phyloP scores from a whole-genome alignment of 1,140 invertebrate species.

The Drosophila kurseongensis region DNA sequence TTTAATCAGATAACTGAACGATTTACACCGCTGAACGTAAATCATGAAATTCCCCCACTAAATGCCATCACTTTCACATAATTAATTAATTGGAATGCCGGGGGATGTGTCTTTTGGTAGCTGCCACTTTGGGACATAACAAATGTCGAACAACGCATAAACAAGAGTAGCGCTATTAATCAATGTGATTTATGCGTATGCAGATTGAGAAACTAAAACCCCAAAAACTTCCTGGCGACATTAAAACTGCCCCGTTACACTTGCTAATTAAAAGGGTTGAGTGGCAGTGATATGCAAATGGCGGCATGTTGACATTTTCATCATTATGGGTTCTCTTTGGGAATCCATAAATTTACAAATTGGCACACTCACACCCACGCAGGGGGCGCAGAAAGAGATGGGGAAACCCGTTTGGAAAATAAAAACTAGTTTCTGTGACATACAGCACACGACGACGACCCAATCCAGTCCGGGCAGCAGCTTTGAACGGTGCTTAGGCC shows the following conservation, averaged over 20 bases:
- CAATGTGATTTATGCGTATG: constrained; percentile 61
- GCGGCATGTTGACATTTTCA: constrained; percentile 40
- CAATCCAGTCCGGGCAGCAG: constrained; percentile 26
- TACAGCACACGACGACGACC: constrained; percentile 17
- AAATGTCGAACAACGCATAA: constrained; percentile 58
- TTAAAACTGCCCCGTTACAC: constrained; percentile 9
- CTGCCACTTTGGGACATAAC: constrained; percentile 21
- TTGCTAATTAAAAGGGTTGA: constrained; percentile 41
- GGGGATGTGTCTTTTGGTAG: constrained; percentile 51
- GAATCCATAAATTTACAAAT: constrained; percentile 47
- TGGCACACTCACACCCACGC: constrained; percentile 37
- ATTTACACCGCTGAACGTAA: constrained; percentile 8
- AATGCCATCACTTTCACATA: constrained; percentile 58
- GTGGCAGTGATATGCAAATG: constrained; percentile 33
- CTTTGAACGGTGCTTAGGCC: constrained; percentile 48
- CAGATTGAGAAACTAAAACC: constrained; percentile 19
- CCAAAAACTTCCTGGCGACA: neutral
- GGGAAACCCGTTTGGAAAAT: constrained; percentile 64
- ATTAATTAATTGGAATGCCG: constrained; percentile 57
- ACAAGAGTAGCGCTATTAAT: constrained; percentile 61
- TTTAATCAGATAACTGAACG: constrained; percentile 18
- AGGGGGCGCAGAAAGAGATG: constrained; percentile 7
- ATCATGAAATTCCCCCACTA: constrained; percentile 19
- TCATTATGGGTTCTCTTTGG: constrained; percentile 39
- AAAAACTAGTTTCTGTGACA: constrained; percentile 67